These are phyloP conservation scores for Ctenodactylus gundi DNA, from an alignment of 2,113 vertebrate species.

Conservation along the genomic window DNA sequence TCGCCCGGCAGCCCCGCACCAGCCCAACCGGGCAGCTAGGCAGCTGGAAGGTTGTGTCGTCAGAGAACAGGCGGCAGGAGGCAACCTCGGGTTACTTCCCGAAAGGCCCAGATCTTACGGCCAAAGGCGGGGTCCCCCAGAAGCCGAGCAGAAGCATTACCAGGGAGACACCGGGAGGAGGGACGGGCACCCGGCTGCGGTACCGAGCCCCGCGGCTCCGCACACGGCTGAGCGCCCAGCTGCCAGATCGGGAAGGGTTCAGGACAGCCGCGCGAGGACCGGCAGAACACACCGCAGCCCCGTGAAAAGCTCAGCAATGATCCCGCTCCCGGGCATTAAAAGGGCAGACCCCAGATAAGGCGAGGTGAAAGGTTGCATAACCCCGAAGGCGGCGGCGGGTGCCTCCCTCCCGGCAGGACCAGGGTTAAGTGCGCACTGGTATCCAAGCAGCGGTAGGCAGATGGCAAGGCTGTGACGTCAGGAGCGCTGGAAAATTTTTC, in stretches of 20 bases:
- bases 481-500: slow-evolving; percentile 87
- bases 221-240: neutral
- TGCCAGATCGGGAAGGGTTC: neutral
- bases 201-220: too few relatives aligned
- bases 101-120: neutral
- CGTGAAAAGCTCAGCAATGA: neutral
- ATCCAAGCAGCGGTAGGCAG: slow-evolving; percentile 87
- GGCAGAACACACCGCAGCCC: neutral
- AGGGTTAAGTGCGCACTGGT: slow-evolving; percentile 85
- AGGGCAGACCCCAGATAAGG: neutral
- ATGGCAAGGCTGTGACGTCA: slow-evolving; percentile 85
- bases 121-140: neutral
- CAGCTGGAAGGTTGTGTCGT: neutral
- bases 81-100: neutral
- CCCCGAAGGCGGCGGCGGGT: too few relatives aligned
- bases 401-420: slow-evolving; percentile 33
- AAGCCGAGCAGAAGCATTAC: too few relatives aligned
- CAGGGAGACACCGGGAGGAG: neutral
- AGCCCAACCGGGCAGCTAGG: slow-evolving; percentile 33
- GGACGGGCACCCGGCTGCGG: too few relatives aligned
- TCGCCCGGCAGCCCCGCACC: slow-evolving; percentile 18
- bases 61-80: neutral
- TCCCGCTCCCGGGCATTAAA: neutral
- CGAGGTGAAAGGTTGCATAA: neutral
- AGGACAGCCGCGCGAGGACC: neutral